phyloP scores from a whole-genome alignment of 2,113 vertebrate species.

The Rhabdomys dilectus region DNA sequence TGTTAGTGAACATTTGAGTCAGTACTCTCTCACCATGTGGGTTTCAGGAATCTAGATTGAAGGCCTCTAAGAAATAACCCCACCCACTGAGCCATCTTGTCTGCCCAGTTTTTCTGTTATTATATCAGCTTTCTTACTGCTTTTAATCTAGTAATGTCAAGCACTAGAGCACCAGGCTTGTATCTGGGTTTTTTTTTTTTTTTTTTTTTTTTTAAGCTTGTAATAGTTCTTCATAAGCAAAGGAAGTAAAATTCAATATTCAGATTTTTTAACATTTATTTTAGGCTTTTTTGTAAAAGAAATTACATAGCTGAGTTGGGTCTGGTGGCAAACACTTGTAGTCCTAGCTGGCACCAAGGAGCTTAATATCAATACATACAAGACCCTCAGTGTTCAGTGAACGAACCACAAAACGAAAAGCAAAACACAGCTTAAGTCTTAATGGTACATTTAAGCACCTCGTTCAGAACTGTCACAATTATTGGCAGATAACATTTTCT shows the following conservation, averaged over 20 bases:
- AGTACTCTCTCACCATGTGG: not conserved
- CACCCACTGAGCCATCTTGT: not conserved
- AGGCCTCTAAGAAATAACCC: not conserved
- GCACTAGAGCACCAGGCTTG: not conserved
- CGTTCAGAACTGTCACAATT: not conserved
- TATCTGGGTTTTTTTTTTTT: not conserved
- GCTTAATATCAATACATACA: too few relatives aligned
- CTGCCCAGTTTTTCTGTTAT: not conserved
- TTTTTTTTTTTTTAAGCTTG: not conserved
- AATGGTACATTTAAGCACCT: not conserved
- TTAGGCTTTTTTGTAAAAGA: too few relatives aligned
- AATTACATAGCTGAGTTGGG: not conserved
- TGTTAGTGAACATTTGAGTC: not conserved
- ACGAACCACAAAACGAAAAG: not conserved
- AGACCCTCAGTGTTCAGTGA: not conserved
- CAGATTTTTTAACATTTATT: constrained; percentile 22
- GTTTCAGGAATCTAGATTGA: not conserved
- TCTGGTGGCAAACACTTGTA: not conserved
- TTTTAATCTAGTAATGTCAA: constrained; percentile 36
- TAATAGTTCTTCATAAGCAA: not conserved
- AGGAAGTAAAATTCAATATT: not conserved
- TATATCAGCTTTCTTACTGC: not conserved
- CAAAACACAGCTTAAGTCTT: not conserved
- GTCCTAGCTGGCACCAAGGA: not conserved
- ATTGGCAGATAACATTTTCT: not conserved